Evolutionary conservation across 2,797 vertebrate species (phyloP).

Genomic region (Champsocephalus esox): DNA sequence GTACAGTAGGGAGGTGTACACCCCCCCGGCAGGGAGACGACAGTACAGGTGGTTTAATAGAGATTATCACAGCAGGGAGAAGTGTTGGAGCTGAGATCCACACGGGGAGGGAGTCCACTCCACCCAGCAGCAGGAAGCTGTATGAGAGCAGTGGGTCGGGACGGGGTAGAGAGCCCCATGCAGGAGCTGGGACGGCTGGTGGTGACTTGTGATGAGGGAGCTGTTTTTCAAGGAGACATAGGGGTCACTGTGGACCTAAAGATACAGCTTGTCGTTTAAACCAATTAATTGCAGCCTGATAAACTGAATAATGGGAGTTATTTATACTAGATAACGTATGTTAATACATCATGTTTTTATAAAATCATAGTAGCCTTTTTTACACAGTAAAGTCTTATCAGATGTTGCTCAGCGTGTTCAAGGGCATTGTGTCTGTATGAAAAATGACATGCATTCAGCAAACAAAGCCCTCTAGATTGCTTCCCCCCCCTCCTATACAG

Average conservation of each 20-base stretch:
- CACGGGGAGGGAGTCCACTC: constrained; percentile 73
- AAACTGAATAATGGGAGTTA: constrained; percentile 25
- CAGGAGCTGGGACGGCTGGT: constrained; percentile 8
- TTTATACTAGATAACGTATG: constrained; percentile 13
- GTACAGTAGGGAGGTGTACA: constrained; percentile 6
- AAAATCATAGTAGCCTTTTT: not conserved
- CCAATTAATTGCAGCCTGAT: constrained; percentile 18
- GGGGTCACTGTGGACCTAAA: constrained; percentile 35
- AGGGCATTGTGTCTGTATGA: constrained; percentile 12
- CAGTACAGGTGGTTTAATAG: constrained; percentile 87
- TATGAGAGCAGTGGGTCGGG: constrained; percentile 41
- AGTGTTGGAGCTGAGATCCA: constrained; percentile 74
- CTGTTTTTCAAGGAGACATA: constrained; percentile 47
- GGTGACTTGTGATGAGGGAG: constrained; percentile 22
- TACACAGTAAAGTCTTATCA: not conserved
- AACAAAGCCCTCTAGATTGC: not conserved
- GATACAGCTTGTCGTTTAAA: not conserved
- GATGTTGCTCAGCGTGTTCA: constrained; percentile 10
- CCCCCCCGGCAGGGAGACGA: constrained; percentile 42
- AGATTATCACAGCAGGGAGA: constrained; percentile 89
- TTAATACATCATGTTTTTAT: constrained; percentile 41
- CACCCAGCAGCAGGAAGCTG: constrained; percentile 63
- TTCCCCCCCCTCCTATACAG: not conserved
- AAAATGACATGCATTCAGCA: not conserved
- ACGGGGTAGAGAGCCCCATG: not conserved